Evolutionary conservation across 2,888 invertebrate genomes (phyloP).

Genomic region (Euplexia lucipara): DNA sequence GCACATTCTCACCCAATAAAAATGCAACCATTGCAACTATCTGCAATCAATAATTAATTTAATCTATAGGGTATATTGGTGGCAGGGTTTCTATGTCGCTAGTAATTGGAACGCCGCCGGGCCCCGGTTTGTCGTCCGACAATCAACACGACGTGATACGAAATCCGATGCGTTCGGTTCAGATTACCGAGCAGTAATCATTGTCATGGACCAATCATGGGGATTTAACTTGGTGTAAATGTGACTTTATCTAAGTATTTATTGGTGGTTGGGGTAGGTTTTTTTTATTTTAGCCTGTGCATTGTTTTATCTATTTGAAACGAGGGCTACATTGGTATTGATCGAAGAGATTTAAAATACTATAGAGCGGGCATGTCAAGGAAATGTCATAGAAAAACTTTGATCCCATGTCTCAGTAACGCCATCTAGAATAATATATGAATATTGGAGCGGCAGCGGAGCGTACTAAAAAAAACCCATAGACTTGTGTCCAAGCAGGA

Average conservation of each 20-base stretch:
- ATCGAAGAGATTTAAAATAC: too few species aligned
- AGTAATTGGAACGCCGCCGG: constrained; percentile 87
- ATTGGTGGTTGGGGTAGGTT: constrained; percentile 31
- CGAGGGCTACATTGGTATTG: neutral
- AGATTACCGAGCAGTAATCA: constrained; percentile 79
- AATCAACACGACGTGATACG: constrained; percentile 90
- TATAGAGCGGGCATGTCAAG: too few species aligned
- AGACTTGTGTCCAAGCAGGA: too few species aligned
- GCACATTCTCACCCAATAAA: constrained; percentile 15
- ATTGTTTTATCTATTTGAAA: constrained; percentile 1
- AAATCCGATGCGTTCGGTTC: constrained; percentile 86
- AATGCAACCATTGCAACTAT: constrained; percentile 27
- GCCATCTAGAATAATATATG: too few species aligned
- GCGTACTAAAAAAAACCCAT: too few species aligned
- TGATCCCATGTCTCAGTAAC: too few species aligned
- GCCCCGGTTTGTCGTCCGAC: constrained; percentile 85
- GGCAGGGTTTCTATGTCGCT: constrained; percentile 83
- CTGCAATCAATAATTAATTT: constrained; percentile 53
- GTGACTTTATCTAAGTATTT: constrained; percentile 53
- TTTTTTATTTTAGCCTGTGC: constrained; percentile 5
- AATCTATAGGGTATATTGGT: constrained; percentile 68
- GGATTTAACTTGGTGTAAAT: constrained; percentile 58
- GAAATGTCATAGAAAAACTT: too few species aligned
- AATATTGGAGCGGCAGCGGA: too few species aligned
- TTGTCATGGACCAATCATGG: constrained; percentile 79